Conservation (phyloP, 2,797 vertebrate species). For the Pitangus sulphuratus region DNA sequence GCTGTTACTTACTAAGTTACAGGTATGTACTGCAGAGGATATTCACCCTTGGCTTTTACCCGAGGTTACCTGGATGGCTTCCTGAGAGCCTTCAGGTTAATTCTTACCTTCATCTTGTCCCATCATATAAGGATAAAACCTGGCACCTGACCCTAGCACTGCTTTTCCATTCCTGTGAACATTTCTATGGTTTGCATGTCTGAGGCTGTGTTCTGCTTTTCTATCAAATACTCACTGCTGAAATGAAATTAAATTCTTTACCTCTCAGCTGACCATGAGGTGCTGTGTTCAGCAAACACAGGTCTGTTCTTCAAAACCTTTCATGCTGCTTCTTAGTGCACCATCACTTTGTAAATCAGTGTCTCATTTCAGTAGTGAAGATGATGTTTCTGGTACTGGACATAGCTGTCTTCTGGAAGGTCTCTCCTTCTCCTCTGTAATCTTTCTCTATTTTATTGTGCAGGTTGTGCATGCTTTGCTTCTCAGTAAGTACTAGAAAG, state of each 20-base stretch:
- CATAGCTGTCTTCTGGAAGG: not conserved
- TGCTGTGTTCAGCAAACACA: not conserved
- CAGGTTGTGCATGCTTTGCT: not conserved
- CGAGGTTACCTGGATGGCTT: not conserved
- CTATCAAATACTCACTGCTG: not conserved
- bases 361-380: not conserved
- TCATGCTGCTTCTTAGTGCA: not conserved
- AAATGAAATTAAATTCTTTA: not conserved
- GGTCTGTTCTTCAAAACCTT: not conserved
- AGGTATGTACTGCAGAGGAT: not conserved
- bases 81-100: not conserved
- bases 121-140: not conserved
- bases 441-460: not conserved
- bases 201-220: not conserved
- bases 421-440: not conserved
- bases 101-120: not conserved
- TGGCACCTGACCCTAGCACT: not conserved
- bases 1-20: not conserved
- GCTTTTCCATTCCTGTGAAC: not conserved
- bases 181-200: not conserved
- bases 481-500: not conserved
- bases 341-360: not conserved
- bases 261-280: not conserved
- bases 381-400: not conserved
- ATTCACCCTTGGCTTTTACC: not conserved